Conservation (phyloP, 2,888 invertebrate genomes). For the Hemistola chrysoprasaria region DNA sequence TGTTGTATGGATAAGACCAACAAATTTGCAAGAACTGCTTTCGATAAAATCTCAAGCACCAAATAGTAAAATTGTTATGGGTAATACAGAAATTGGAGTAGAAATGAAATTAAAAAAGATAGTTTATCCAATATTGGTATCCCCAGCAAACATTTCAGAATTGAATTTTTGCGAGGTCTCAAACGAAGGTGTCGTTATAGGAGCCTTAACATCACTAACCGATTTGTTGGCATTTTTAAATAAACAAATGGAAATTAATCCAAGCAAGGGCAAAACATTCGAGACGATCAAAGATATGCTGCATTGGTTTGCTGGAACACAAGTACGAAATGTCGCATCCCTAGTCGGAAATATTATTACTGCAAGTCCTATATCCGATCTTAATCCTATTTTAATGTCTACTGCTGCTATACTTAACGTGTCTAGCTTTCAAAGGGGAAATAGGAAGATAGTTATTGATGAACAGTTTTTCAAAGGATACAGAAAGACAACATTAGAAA, state of each 20-base stretch:
- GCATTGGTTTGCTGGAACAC: slow-evolving; percentile 97
- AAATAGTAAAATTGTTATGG: slow-evolving; percentile 88
- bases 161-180: slow-evolving; percentile 82
- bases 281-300: slow-evolving; percentile 91
- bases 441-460: slow-evolving; percentile 86
- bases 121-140: slow-evolving; percentile 89
- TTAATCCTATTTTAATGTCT: slow-evolving; percentile 95
- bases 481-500: slow-evolving; percentile 86
- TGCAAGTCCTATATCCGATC: slow-evolving; percentile 97
- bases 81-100: slow-evolving; percentile 92
- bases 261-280: slow-evolving; percentile 86
- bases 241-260: slow-evolving; percentile 79
- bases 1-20: slow-evolving; percentile 87
- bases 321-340: slow-evolving; percentile 97
- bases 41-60: slow-evolving; percentile 85
- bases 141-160: slow-evolving; percentile 93
- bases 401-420: slow-evolving; percentile 89
- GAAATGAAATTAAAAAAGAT: slow-evolving; percentile 92
- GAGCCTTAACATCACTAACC: slow-evolving; percentile 92
- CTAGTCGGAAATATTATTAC: slow-evolving; percentile 98
- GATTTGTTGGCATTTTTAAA: slow-evolving; percentile 87
- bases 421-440: slow-evolving; percentile 77
- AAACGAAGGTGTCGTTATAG: slow-evolving; percentile 86
- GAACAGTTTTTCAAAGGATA: slow-evolving; percentile 91
- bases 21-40: slow-evolving; percentile 73